These are phyloP conservation scores for Arnoldichthys spilopterus DNA, from an alignment of 2,797 vertebrate species.

Conservation along the genomic window DNA sequence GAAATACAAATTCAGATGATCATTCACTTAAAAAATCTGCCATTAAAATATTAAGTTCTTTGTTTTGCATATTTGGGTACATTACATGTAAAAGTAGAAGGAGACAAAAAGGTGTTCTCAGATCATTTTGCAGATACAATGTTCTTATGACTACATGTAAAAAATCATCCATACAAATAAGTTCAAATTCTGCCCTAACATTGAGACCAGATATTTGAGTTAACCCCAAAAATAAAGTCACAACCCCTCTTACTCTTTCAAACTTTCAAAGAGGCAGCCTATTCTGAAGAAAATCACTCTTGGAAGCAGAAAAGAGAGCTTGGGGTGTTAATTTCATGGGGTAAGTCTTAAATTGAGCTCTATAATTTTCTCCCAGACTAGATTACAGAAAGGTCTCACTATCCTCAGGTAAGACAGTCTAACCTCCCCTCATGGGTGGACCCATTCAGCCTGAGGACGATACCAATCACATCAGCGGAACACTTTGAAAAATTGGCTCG, in stretches of 20 bases:
- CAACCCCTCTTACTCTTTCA: constrained; percentile 66
- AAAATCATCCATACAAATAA: too few species aligned
- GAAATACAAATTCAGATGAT: too few species aligned
- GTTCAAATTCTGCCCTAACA: background rate
- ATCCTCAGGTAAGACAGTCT: constrained; percentile 75
- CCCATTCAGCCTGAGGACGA: constrained; percentile 53
- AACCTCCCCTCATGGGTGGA: constrained; percentile 40
- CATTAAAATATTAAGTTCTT: too few species aligned
- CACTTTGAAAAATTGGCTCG: constrained; percentile 58
- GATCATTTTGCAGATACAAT: background rate
- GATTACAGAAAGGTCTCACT: constrained; percentile 78
- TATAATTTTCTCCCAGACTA: constrained; percentile 78
- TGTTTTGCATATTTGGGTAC: too few species aligned
- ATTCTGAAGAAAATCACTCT: constrained; percentile 74
- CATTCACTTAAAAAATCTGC: too few species aligned
- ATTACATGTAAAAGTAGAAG: too few species aligned
- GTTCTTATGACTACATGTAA: background rate
- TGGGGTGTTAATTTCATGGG: constrained; percentile 85
- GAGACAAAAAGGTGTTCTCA: background rate
- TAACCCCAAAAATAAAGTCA: constrained; percentile 67
- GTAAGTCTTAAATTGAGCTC: constrained; percentile 83
- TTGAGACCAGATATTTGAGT: constrained; percentile 49
- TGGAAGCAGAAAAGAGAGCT: constrained; percentile 77
- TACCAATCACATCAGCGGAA: constrained; percentile 57
- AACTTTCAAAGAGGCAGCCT: constrained; percentile 72